Base-by-base conservation (phyloP, 2,888 invertebrate genomes). In the Pseudococcus jackbeardsleyi region DNA sequence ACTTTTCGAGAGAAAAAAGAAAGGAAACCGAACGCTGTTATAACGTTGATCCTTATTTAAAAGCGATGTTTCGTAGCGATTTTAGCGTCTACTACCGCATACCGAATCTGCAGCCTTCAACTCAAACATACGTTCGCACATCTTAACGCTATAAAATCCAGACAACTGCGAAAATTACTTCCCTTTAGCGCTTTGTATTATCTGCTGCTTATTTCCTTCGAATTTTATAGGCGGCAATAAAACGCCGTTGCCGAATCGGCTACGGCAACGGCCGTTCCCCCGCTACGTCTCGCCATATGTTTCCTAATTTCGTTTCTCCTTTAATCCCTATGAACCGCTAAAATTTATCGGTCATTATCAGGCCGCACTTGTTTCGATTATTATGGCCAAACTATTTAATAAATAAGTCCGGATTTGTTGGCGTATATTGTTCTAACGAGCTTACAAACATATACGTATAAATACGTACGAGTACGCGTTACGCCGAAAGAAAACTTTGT, bases 91-190 rank as follows among this genome's bases (percentile, higher is more conserved):
- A 33, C 77, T 50, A 50, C 50, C 33, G 39, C 33, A 26, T 77
- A 22, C 39, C 77, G 77, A 39, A 39, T 77, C 33, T 77, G 33
- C 39, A 39, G 77, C 77, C 77, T 77, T 77, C 39, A 48, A 85
- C 50, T 84, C 50, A 26, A 85, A 85, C 50, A 85, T 85, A 85
- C 84, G 50, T 85, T 85, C 48, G 50, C 84, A 50, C 84, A 85
- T 85, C 50, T 85, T 50, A 54, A 50, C 50, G 50, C 84, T 54
- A 85, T 85, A 50, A 85, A 85, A 85, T 85, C 84, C 84, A 50
- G 84, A 85, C 84, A 85, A 85, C 50, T 50, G 59, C 84, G 50
- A 85, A 85, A 85, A 85, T 85, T 85, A 85, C 54, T 85, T 85
- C 50, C 48, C 50, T 54, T 33, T 50, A 85, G 50, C 48, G 26